phyloP scores from a whole-genome alignment of 2,888 invertebrate species.

The Parapristionchus giblindavisi region DNA sequence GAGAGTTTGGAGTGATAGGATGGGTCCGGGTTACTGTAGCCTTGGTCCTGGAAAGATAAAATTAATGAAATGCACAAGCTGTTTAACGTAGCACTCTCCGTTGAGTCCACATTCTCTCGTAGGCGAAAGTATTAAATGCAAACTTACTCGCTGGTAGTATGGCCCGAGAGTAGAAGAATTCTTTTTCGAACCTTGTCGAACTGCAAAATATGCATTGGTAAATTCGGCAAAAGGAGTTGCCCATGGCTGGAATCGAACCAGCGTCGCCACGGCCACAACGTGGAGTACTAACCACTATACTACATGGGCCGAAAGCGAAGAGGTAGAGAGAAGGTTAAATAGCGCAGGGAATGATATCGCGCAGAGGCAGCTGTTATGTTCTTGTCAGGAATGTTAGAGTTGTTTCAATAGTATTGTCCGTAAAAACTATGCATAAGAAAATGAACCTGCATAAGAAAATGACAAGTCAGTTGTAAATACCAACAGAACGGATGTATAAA shows the following conservation, averaged over 20 bases:
- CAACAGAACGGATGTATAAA: no score
- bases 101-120: not conserved
- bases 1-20: not conserved
- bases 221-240: conserved; percentile 31
- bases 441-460: no score
- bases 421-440: no score
- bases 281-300: conserved; percentile 65
- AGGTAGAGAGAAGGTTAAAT: no score
- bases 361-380: no score
- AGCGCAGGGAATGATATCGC: no score
- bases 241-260: conserved; percentile 54
- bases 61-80: not conserved
- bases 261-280: conserved; percentile 63
- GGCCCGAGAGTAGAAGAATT: conserved; percentile 27
- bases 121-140: not conserved
- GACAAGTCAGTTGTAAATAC: no score
- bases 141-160: conserved; percentile 17
- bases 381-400: no score
- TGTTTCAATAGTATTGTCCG: no score
- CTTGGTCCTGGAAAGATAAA: no score
- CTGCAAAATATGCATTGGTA: not conserved
- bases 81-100: not conserved
- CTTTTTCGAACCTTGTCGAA: not conserved
- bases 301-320: conserved; percentile 41
- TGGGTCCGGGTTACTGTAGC: no score